Conservation (phyloP, 2,113 vertebrate species). For the Sorex araneus region DNA sequence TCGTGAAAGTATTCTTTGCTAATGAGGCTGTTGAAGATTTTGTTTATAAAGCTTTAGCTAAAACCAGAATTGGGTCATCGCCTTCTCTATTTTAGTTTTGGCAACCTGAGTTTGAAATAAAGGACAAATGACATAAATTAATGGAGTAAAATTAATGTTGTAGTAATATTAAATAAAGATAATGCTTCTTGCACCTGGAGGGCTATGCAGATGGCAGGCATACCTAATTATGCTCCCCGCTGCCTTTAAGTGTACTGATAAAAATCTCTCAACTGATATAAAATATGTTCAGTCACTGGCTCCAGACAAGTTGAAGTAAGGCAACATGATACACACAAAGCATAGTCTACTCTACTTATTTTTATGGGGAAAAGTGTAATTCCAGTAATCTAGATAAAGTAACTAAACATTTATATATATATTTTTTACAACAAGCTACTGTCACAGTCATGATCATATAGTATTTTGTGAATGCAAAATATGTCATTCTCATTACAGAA, state of each 20-base stretch:
- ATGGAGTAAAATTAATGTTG: constrained; percentile 69
- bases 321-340: background rate
- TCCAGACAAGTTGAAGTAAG: constrained; percentile 59
- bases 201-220: constrained; percentile 66
- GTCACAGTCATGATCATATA: background rate
- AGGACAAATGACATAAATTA: constrained; percentile 59
- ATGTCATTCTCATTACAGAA: background rate
- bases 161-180: constrained; percentile 77
- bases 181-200: constrained; percentile 68
- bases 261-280: constrained; percentile 64
- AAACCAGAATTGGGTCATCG: constrained; percentile 14
- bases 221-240: constrained; percentile 74
- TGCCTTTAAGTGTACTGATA: constrained; percentile 63
- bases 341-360: background rate
- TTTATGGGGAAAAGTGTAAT: background rate
- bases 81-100: background rate
- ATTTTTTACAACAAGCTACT: constrained; percentile 40
- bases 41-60: constrained; percentile 36
- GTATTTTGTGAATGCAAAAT: constrained; percentile 28
- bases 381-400: constrained; percentile 3
- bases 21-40: constrained; percentile 43
- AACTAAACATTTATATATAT: constrained; percentile 10
- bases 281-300: constrained; percentile 56
- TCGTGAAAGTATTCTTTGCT: constrained; percentile 13
- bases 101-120: constrained; percentile 64